Evolutionary conservation across 2,797 vertebrate genomes (phyloP).

Genomic region (Rhyacichthys aspro): DNA sequence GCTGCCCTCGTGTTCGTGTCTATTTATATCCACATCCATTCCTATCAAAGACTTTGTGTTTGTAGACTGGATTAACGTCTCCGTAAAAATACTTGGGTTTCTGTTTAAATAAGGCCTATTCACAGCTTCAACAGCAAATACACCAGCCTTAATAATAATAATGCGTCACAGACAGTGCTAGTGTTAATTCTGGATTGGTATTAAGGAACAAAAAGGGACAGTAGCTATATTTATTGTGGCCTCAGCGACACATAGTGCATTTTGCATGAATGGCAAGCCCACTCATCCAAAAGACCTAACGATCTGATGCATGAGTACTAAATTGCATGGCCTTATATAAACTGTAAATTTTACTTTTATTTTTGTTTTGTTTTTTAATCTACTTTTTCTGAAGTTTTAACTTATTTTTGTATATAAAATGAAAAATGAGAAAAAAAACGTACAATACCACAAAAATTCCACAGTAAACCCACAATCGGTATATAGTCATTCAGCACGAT

Average conservation of each 20-base stretch:
- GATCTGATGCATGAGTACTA: constrained; percentile 78
- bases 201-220: constrained; percentile 72
- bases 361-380: constrained; percentile 52
- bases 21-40: constrained; percentile 46
- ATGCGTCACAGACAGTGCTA: constrained; percentile 67
- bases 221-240: constrained; percentile 71
- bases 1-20: constrained; percentile 61
- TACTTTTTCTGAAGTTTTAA: constrained; percentile 69
- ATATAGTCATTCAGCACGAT: constrained; percentile 74
- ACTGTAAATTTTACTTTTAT: constrained; percentile 72
- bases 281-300: constrained; percentile 70
- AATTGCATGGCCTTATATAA: constrained; percentile 82
- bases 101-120: constrained; percentile 74
- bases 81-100: constrained; percentile 62
- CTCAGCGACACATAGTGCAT: constrained; percentile 76
- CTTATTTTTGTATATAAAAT: constrained; percentile 82
- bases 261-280: constrained; percentile 75
- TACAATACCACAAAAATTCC: constrained; percentile 63
- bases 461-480: constrained; percentile 67
- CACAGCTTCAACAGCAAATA: constrained; percentile 80
- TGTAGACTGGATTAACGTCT: constrained; percentile 65
- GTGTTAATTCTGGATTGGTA: constrained; percentile 74
- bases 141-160: constrained; percentile 75
- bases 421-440: constrained; percentile 43
- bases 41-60: constrained; percentile 64